Percentiles rank a stretch among this genome's conserved stretches.
phyloP scores from a whole-genome alignment of 2,797 vertebrate species.

The Gephyroberyx darwinii region DNA sequence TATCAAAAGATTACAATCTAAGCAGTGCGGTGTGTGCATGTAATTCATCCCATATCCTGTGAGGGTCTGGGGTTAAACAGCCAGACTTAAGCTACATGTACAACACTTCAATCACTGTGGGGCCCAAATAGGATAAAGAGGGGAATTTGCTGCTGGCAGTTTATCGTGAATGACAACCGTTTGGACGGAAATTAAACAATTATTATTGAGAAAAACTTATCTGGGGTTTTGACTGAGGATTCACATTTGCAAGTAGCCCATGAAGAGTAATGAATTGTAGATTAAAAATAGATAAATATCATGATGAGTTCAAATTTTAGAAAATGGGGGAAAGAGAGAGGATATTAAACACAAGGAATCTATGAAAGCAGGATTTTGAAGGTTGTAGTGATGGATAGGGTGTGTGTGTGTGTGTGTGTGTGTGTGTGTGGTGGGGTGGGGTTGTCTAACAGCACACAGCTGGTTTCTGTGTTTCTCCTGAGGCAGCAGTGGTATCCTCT shows the following conservation, averaged over 20 bases:
- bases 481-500: constrained; percentile 45
- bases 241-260: constrained; percentile 22
- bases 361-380: constrained; percentile 16
- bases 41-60: constrained; percentile 69
- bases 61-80: constrained; percentile 63
- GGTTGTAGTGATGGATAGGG: constrained; percentile 36
- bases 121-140: constrained; percentile 52
- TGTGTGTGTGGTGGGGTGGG: constrained; percentile 16
- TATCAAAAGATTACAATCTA: constrained; percentile 74
- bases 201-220: constrained; percentile 45
- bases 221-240: constrained; percentile 33
- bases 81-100: constrained; percentile 53
- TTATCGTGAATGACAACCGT: constrained; percentile 44
- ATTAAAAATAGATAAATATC: constrained; percentile 5
- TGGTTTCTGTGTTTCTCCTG: constrained; percentile 63
- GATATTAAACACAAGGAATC: constrained; percentile 1
- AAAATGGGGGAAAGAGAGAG: background rate
- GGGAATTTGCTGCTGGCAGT: constrained; percentile 46
- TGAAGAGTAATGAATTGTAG: background rate
- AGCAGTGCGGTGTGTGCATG: constrained; percentile 54
- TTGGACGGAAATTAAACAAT: constrained; percentile 43
- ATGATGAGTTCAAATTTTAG: constrained; percentile 3
- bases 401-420: constrained; percentile 26
- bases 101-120: constrained; percentile 60
- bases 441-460: constrained; percentile 54